These are phyloP conservation scores for Acanthosepion lycidas DNA, from an alignment of 2,888 invertebrate species.

Conservation along the genomic window DNA sequence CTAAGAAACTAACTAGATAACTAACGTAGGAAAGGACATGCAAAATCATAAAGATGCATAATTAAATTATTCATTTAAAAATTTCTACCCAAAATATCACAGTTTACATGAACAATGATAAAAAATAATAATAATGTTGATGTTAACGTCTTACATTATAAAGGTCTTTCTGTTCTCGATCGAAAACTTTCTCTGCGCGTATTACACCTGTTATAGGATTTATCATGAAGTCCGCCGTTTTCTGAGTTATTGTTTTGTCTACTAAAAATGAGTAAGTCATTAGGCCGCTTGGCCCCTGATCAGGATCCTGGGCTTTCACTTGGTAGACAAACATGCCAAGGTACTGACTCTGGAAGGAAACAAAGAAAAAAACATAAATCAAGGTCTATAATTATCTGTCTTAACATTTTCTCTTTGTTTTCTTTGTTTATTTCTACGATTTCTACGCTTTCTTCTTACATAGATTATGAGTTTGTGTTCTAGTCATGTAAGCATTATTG, in stretches of 20 bases:
- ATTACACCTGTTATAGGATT: conserved; percentile 87
- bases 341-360: conserved; percentile 65
- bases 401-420: too few species aligned
- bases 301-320: conserved; percentile 87
- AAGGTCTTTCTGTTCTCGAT: conserved; percentile 73
- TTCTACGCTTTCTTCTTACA: too few species aligned
- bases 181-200: conserved; percentile 84
- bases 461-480: too few species aligned
- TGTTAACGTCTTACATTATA: conserved; percentile 62
- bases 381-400: too few species aligned
- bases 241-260: conserved; percentile 80
- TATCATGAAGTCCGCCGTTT: conserved; percentile 88
- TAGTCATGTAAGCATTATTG: too few species aligned
- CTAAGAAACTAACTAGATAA: too few species aligned
- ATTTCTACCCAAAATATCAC: background rate
- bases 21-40: too few species aligned
- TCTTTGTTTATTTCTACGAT: too few species aligned
- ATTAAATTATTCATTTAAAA: too few species aligned
- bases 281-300: conserved; percentile 87
- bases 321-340: conserved; percentile 79
- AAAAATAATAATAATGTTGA: too few species aligned
- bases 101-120: background rate
- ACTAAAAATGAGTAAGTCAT: conserved; percentile 84
- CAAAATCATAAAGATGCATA: too few species aligned
- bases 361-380: background rate